These are phyloP conservation scores for Homarus americanus DNA, from an alignment of 1,140 invertebrate genomes.

Conservation along the genomic window DNA sequence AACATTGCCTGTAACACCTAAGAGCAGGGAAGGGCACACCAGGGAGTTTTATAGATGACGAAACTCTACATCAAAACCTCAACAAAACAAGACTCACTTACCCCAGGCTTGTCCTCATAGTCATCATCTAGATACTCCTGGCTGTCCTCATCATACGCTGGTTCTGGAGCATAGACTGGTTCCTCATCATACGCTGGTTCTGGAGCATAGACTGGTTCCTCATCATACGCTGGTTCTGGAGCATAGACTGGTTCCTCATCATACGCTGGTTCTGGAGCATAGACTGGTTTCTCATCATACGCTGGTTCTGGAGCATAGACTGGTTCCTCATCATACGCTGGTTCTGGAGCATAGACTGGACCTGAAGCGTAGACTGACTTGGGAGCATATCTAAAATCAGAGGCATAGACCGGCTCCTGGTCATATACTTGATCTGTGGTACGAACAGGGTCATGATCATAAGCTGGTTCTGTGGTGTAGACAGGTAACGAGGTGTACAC, in stretches of 20 bases:
- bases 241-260: background rate
- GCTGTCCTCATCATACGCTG: background rate
- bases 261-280: background rate
- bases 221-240: slow-evolving; percentile 2
- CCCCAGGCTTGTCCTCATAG: slow-evolving; percentile 32
- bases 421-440: background rate
- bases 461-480: too few species aligned
- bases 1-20: too few species aligned
- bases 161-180: background rate
- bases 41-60: too few species aligned
- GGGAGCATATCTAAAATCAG: background rate
- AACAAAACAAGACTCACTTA: too few species aligned
- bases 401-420: background rate
- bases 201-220: background rate
- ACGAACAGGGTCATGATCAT: background rate
- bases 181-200: background rate
- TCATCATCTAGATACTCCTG: background rate
- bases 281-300: background rate
- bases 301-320: slow-evolving; percentile 6
- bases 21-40: too few species aligned
- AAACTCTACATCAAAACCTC: too few species aligned
- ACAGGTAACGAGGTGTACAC: too few species aligned
- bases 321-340: background rate
- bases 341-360: background rate
- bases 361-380: background rate